These are phyloP conservation scores for Phocides pigmalion DNA, from an alignment of 1,140 invertebrate genomes.

Conservation along the genomic window DNA sequence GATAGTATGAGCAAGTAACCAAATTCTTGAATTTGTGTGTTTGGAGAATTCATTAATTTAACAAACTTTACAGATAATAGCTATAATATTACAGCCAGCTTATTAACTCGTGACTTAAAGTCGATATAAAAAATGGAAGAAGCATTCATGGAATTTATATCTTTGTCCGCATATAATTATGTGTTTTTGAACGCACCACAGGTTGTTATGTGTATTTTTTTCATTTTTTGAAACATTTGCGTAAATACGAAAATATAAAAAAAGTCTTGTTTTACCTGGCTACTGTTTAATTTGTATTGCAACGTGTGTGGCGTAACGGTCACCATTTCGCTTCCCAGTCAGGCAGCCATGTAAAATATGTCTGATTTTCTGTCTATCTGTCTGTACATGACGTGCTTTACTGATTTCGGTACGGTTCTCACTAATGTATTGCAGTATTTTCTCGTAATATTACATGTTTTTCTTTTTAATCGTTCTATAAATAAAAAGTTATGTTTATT, in stretches of 20 bases:
- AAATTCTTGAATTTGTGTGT: neutral
- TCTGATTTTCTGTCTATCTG: too few species aligned
- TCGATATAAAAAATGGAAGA: neutral
- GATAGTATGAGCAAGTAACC: neutral
- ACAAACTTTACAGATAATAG: neutral
- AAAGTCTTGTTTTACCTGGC: neutral
- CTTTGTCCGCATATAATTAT: constrained; percentile 16
- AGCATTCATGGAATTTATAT: constrained; percentile 16
- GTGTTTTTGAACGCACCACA: constrained; percentile 13
- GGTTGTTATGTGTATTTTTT: constrained; percentile 19
- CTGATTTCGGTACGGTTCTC: too few species aligned
- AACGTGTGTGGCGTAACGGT: too few species aligned
- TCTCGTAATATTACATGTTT: too few species aligned
- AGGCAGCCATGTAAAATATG: too few species aligned
- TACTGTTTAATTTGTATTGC: too few species aligned
- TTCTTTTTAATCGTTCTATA: too few species aligned
- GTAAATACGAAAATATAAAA: constrained; percentile 13
- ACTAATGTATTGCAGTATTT: too few species aligned
- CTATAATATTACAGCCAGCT: too few species aligned
- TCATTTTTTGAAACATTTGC: constrained; percentile 19
- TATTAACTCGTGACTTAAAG: neutral
- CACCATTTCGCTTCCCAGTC: too few species aligned
- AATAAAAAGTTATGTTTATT: too few species aligned
- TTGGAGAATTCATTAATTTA: neutral
- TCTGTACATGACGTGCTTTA: too few species aligned